Base-by-base conservation (phyloP, 2,113 vertebrate species). In the Tragulus kanchil region DNA sequence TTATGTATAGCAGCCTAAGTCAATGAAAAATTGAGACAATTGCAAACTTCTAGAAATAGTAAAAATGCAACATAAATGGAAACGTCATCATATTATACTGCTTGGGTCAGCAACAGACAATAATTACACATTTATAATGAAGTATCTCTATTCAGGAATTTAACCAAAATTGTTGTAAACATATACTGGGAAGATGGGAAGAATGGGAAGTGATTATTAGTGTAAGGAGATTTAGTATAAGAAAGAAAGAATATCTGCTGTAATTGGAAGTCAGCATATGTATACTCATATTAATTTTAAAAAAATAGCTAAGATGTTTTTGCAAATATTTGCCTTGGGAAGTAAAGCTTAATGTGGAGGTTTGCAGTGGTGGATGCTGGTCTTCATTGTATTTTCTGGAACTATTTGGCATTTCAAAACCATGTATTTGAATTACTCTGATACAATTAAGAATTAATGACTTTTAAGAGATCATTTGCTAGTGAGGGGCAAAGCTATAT, bases 1-100 rank as follows among this genome's bases (percentile, higher is more conserved):
- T 73, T 73, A 25, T 73, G 21, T 71, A 45, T 48, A 75, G 36
- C 93, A 78, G 7, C 71, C 13, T 71, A 92, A 90, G 67, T 50
- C 91, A 86, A 94, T 25, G 7, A 73, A 95, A 62, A 77, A 79
- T 23, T 58, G 45, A 90, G 64, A 64, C 28, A 69, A 62, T 48
- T 83, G 23, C 31, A 61, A 65, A 81, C 10, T 56, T 88, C 6
- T 52, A 85, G 77, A 96, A 90, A 92, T 48, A 84, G 28, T 92
- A 85, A 79, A 89, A 81, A 45, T 77, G 59, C 28, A 75, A 61
- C 1, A 92, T 54, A 31, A 93, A 85, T 85, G 59, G 78, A 77
- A 90, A 78, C 1, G 77, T 19, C 78, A 78, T 59, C 31, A n/a
- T 31, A 31, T 82, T 58, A 42, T 58, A 8, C 15, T 64, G n/a